A percentile compares a stretch with the other conserved stretches of the same genome.
Evolutionary conservation across 1,140 invertebrate species (phyloP).

Genomic region (Penaeus japonicus): DNA sequence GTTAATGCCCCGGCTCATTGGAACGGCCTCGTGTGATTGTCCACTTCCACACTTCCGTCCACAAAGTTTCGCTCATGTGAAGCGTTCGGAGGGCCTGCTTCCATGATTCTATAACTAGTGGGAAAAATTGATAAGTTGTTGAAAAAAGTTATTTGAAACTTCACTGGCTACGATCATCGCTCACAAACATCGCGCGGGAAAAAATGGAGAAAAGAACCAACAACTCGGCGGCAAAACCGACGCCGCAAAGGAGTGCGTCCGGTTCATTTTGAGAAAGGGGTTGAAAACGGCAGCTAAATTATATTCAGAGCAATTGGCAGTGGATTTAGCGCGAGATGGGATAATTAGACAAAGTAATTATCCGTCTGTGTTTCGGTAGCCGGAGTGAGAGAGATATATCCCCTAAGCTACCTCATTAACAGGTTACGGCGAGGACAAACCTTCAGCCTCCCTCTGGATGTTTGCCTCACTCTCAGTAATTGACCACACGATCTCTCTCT

Average conservation of each 20-base stretch:
- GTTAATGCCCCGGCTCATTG: conserved; percentile 44
- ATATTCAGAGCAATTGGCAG: conserved; percentile 42
- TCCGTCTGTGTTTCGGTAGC: conserved; percentile 23
- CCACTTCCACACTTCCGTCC: background rate
- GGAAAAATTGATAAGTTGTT: background rate
- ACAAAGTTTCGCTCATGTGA: background rate
- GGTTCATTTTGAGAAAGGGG: conserved; percentile 22
- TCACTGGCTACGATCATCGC: too few relatives aligned
- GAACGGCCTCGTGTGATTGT: conserved; percentile 20
- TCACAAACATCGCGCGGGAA: too few relatives aligned
- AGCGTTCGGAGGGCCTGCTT: background rate
- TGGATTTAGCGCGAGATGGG: conserved; percentile 34
- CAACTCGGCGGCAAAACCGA: too few relatives aligned
- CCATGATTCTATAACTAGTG: background rate
- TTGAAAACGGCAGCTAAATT: background rate
- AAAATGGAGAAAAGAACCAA: too few relatives aligned
- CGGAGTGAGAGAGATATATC: conserved; percentile 3
- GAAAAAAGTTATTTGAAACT: too few relatives aligned
- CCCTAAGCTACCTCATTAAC: conserved; percentile 13
- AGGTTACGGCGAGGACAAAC: background rate
- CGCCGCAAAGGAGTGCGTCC: too few relatives aligned
- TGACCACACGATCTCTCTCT: too few relatives aligned
- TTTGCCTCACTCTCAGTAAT: too few relatives aligned
- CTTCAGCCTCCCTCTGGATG: too few relatives aligned
- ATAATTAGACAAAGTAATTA: conserved; percentile 32